Conservation (phyloP, 92 coral and sea anemone genomes). For the Paragorgia papillata region DNA sequence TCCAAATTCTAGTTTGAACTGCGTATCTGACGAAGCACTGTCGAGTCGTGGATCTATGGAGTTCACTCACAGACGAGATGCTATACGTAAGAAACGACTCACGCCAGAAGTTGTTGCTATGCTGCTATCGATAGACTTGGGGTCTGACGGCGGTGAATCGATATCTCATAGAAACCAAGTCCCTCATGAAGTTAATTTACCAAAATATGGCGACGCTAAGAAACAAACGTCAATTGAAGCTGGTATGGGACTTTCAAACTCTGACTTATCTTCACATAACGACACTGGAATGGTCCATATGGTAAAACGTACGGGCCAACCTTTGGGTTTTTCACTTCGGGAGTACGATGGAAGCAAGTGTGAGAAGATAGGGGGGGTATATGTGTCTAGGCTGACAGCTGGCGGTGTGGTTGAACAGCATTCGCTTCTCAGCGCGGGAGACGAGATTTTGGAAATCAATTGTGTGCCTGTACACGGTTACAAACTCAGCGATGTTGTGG, state of each 20-base stretch:
- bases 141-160: conserved; percentile 6
- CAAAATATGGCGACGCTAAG: neutral
- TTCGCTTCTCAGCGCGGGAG: conserved; percentile 77
- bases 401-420: conserved; percentile 80
- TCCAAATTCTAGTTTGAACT: conserved; percentile 6
- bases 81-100: conserved; percentile 27
- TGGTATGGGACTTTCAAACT: neutral
- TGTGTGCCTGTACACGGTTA: conserved; percentile 73
- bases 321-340: conserved; percentile 89
- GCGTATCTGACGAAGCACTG: neutral
- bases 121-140: conserved; percentile 17
- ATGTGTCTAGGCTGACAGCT: conserved; percentile 78
- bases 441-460: conserved; percentile 85
- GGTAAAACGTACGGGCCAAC: conserved; percentile 63
- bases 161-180: neutral
- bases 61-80: conserved; percentile 6
- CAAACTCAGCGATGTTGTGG: conserved; percentile 77
- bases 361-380: conserved; percentile 66
- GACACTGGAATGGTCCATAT: conserved; percentile 65
- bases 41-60: neutral
- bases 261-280: conserved; percentile 27
- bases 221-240: neutral
- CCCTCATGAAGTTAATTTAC: neutral
- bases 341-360: conserved; percentile 70
- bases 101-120: conserved; percentile 46